These are phyloP conservation scores for Scomber colias DNA, from an alignment of 2,113 vertebrate genomes.

Conservation along the genomic window DNA sequence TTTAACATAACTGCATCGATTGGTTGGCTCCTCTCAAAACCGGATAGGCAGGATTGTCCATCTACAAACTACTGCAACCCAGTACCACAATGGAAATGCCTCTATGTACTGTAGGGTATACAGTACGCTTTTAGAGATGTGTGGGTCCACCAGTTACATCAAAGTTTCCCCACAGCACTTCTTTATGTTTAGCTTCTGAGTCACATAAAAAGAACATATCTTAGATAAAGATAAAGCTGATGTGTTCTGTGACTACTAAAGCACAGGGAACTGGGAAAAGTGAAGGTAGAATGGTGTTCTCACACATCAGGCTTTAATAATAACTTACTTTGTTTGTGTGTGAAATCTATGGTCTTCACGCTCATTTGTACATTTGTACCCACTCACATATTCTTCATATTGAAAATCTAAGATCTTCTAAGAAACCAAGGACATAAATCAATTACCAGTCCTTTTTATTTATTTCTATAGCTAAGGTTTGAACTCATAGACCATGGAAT, in stretches of 20 bases:
- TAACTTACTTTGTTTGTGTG: too few species aligned
- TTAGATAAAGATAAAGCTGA: not conserved
- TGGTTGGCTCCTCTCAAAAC: conserved; percentile 21
- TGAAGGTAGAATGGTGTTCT: not conserved
- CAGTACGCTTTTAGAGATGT: not conserved
- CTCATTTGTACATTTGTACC: too few species aligned
- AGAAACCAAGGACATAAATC: not conserved
- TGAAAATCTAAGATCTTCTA: too few species aligned
- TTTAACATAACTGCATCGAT: conserved; percentile 34
- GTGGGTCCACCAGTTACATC: not conserved
- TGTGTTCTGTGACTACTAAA: not conserved
- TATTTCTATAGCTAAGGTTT: not conserved
- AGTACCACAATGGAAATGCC: not conserved
- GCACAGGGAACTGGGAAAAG: not conserved
- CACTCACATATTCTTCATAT: too few species aligned
- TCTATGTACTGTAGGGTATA: not conserved
- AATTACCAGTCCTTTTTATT: not conserved
- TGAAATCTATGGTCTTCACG: too few species aligned
- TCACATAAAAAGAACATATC: not conserved
- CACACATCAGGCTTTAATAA: too few species aligned
- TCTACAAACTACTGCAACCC: not conserved
- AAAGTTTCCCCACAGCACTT: too few species aligned
- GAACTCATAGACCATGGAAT: not conserved
- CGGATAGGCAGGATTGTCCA: not conserved
- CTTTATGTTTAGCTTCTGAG: too few species aligned